Percentiles rank a stretch among this genome's conserved stretches.
These are phyloP conservation scores for Lasioglossum albipes DNA, from an alignment of 1,140 invertebrate genomes.

Conservation along the genomic window DNA sequence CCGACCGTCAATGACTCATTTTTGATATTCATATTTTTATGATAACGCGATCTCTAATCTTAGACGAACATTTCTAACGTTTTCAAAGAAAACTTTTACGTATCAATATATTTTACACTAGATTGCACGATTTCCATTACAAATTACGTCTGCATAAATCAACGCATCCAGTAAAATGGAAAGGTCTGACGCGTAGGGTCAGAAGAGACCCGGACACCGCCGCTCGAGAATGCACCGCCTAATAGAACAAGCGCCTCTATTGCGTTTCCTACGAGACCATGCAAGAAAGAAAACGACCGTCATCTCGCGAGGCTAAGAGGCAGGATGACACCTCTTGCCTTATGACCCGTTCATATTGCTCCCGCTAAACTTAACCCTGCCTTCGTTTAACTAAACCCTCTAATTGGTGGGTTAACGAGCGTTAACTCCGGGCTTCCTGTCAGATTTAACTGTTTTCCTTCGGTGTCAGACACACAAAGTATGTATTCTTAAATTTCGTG, in stretches of 20 bases:
- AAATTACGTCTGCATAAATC: no score
- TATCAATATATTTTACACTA: no score
- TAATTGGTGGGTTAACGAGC: slow-evolving; percentile 76
- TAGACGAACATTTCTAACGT: no score
- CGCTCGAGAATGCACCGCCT: no score
- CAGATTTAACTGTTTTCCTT: slow-evolving; percentile 72
- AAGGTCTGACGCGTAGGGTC: no score
- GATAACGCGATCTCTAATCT: no score
- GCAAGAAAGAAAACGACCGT: background rate
- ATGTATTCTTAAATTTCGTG: slow-evolving; percentile 29
- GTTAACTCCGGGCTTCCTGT: slow-evolving; percentile 74
- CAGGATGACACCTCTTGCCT: slow-evolving; percentile 75
- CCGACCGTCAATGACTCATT: no score
- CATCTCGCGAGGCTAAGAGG: slow-evolving; percentile 35
- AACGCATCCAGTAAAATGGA: no score
- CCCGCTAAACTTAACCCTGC: slow-evolving; percentile 65
- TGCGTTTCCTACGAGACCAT: background rate
- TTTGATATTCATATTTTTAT: no score
- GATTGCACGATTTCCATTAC: no score
- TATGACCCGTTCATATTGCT: slow-evolving; percentile 68
- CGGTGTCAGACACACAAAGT: slow-evolving; percentile 41
- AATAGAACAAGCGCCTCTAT: background rate
- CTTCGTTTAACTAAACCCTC: slow-evolving; percentile 69
- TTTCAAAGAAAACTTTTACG: no score
- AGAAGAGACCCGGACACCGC: no score